Conservation (phyloP, 2,888 invertebrate genomes). For the Eurytoma adleriae region DNA sequence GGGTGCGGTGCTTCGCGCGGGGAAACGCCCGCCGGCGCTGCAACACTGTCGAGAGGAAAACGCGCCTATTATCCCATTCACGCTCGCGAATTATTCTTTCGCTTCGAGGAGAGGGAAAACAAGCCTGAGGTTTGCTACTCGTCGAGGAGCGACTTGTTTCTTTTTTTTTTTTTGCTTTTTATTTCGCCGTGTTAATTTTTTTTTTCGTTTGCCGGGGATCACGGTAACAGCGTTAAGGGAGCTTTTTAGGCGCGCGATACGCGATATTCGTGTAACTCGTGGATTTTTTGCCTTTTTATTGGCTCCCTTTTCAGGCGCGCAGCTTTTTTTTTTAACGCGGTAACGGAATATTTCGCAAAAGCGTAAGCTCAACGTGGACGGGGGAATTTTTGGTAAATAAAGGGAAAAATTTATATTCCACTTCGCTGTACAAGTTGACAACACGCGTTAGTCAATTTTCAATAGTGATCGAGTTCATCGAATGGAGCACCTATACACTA, state of each 20-base stretch:
- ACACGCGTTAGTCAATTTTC: neutral
- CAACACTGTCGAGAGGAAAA: neutral
- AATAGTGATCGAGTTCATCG: neutral
- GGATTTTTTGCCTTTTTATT: no score
- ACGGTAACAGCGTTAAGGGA: no score
- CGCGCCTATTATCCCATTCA: neutral
- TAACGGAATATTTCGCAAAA: neutral
- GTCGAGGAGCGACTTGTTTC: neutral
- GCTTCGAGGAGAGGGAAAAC: neutral
- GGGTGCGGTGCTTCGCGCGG: neutral
- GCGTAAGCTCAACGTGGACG: neutral
- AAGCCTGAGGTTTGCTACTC: neutral
- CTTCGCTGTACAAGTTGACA: neutral
- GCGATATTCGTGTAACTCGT: no score
- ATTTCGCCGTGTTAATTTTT: no score
- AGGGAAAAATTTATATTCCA: neutral
- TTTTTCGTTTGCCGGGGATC: no score
- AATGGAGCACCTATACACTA: neutral
- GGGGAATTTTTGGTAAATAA: neutral
- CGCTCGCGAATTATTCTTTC: conserved; percentile 5
- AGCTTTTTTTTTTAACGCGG: neutral
- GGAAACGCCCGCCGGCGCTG: neutral
- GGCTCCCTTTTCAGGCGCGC: neutral
- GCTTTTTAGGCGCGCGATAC: no score
- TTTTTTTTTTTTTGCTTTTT: no score